Evolutionary conservation across 30 jellyfish, hydroid and myxozoan genomes (phyloP).

Genomic region (Aurelia sp.): DNA sequence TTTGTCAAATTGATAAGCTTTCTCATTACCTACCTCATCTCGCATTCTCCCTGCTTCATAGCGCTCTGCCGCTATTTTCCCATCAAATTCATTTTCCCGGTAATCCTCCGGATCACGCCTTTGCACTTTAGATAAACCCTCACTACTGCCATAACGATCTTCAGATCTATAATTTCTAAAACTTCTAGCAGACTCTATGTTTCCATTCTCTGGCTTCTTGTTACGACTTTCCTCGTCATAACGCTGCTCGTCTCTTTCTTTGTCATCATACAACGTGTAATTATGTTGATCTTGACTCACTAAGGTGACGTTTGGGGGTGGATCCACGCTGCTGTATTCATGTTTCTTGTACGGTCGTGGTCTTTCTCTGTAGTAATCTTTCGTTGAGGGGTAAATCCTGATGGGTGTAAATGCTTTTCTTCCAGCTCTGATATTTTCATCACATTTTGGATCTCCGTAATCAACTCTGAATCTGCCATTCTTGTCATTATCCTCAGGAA

Average conservation of each 20-base stretch:
- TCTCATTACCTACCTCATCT: conserved; percentile 10
- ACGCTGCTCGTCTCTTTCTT: conserved; percentile 9
- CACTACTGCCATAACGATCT: neutral
- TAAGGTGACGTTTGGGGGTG: conserved; percentile 74
- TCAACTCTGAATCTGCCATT: conserved; percentile 9
- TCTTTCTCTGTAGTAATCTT: conserved; percentile 36
- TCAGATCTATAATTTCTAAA: conserved; percentile 1
- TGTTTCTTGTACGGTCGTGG: conserved; percentile 21
- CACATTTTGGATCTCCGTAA: conserved; percentile 7
- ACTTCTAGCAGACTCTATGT: conserved; percentile 9
- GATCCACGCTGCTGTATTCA: conserved; percentile 24
- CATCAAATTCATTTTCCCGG: neutral
- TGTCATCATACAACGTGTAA: conserved; percentile 24
- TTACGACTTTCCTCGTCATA: conserved; percentile 27
- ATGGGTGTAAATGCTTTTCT: conserved; percentile 61
- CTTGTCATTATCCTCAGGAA: conserved; percentile 22
- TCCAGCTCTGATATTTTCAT: conserved; percentile 44
- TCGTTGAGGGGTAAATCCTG: conserved; percentile 41
- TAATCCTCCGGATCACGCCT: conserved; percentile 31
- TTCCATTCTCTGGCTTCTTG: conserved; percentile 17
- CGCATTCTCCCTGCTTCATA: conserved; percentile 24
- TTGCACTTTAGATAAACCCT: neutral
- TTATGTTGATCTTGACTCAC: conserved; percentile 17
- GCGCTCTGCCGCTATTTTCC: neutral
- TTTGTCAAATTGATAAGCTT: conserved; percentile 24